Conservation (phyloP, 2,797 vertebrate species). For the Huso huso region DNA sequence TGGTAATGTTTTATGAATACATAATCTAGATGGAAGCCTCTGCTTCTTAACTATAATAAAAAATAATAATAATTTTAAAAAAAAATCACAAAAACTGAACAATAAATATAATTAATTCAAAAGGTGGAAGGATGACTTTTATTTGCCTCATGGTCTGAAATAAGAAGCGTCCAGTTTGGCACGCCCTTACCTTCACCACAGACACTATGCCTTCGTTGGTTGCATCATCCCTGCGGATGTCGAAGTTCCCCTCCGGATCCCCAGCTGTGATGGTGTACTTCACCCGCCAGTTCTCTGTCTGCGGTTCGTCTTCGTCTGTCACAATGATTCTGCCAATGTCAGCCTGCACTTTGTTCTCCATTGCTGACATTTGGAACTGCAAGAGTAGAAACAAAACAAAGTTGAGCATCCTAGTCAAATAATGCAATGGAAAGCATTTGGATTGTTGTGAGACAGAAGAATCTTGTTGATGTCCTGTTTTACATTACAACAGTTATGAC, state of each 20-base stretch:
- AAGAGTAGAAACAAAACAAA: slow-evolving; percentile 3
- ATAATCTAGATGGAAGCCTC: too few relatives aligned
- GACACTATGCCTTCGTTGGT: slow-evolving; percentile 82
- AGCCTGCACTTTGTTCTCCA: slow-evolving; percentile 58
- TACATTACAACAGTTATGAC: too few relatives aligned
- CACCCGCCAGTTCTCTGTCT: slow-evolving; percentile 78
- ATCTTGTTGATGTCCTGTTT: too few relatives aligned
- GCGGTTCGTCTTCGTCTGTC: slow-evolving; percentile 73
- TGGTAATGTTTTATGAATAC: too few relatives aligned
- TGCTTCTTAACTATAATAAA: too few relatives aligned
- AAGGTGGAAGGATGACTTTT: too few relatives aligned
- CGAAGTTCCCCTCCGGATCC: slow-evolving; percentile 60
- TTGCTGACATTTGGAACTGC: slow-evolving; percentile 69
- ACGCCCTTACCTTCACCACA: slow-evolving; percentile 65
- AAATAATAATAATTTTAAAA: too few relatives aligned
- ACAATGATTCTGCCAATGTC: slow-evolving; percentile 72
- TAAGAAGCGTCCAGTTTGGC: background rate
- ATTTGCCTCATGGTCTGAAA: too few relatives aligned
- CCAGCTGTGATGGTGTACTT: slow-evolving; percentile 68
- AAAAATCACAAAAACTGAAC: too few relatives aligned
- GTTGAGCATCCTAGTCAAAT: too few relatives aligned
- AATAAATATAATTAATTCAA: too few relatives aligned
- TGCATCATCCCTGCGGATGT: slow-evolving; percentile 65
- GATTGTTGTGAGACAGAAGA: background rate
- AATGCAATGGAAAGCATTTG: background rate